Base-by-base conservation (phyloP, 2,888 invertebrate genomes). In the Limulus polyphemus region DNA sequence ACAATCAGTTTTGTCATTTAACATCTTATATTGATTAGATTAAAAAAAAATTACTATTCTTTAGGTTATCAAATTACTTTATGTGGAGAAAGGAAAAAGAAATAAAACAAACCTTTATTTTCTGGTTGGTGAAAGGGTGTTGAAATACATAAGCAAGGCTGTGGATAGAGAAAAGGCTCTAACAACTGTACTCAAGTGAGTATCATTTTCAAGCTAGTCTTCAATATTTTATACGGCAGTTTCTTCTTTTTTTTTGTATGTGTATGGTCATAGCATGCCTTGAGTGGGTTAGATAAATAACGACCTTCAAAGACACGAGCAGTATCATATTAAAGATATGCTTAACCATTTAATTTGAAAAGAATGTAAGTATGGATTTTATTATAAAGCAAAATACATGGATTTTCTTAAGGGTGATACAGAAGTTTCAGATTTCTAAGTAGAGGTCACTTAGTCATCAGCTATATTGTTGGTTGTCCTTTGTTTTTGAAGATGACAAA, bases 51-150 rank as follows among this genome's bases (percentile, higher is more conserved):
- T 54, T 54, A 54, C 16, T 14, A 32, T 56, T 32, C 69, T 70
- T 54, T 70, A 79, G 79, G 72, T 74, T 9, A 75, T 81, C 11
- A 81, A 81, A 71, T 68, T 90, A 55, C 73, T 88, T 13, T 81
- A 84, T 59, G 77, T 78, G 0, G 88, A 89, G 70, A 86, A 87
- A 64, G 85, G 85, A 11, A 90, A 86, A 76, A 86, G 88, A 73
- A 75, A 75, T 58, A 78, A 78, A 65, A 73, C 72, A 3, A 75
- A 78, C 61, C 69, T 81, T 50, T 72, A 74, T 63, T 91, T 90
- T 75, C 74, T 90, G 7, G 84, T 84, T 1, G 91, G 90, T 0
- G 81, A 82, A 64, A 78, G 90, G 67, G 84, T 88, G 0, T 72
- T 82, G 0, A 80, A 79, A 52, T 81, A 82, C 57, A 77, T 89